Conservation (phyloP, 2,888 invertebrate species). For the Drosophila neutralis region DNA sequence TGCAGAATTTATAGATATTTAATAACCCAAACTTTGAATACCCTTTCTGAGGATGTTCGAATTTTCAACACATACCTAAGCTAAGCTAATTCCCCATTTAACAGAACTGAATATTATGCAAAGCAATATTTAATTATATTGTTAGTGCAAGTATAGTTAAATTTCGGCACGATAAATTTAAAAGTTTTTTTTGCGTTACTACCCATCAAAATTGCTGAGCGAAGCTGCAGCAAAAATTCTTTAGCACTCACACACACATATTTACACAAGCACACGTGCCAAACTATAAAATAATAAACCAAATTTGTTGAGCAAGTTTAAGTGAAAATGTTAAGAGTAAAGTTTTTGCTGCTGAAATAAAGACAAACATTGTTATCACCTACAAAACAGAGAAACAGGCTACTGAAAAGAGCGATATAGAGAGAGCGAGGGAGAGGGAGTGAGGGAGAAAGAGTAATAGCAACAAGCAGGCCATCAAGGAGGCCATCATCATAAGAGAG, state of each 20-base stretch:
- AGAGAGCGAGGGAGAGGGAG: not conserved
- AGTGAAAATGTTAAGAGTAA: conserved; percentile 80
- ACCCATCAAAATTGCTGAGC: conserved; percentile 51
- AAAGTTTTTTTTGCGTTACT: not conserved
- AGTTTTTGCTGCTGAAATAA: conserved; percentile 74
- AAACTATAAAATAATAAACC: conserved; percentile 79
- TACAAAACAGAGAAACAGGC: conserved; percentile 72
- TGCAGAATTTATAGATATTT: not conserved
- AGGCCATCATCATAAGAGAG: conserved; percentile 21
- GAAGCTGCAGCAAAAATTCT: conserved; percentile 22
- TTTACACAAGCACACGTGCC: conserved; percentile 58
- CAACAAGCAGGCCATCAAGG: conserved; percentile 32
- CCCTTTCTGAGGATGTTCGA: not conserved
- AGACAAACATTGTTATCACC: conserved; percentile 82
- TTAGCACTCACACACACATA: conserved; percentile 16
- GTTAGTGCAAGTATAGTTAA: conserved; percentile 26
- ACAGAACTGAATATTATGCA: not conserved
- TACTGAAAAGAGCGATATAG: conserved; percentile 25
- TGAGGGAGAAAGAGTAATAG: conserved; percentile 19
- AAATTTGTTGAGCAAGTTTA: conserved; percentile 79
- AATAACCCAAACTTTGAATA: not conserved
- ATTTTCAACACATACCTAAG: not conserved
- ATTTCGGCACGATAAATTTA: conserved; percentile 12
- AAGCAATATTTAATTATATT: conserved; percentile 15
- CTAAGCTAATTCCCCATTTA: too few species aligned